Conservation (phyloP, 1,140 invertebrate genomes). For the Varroa destructor region DNA sequence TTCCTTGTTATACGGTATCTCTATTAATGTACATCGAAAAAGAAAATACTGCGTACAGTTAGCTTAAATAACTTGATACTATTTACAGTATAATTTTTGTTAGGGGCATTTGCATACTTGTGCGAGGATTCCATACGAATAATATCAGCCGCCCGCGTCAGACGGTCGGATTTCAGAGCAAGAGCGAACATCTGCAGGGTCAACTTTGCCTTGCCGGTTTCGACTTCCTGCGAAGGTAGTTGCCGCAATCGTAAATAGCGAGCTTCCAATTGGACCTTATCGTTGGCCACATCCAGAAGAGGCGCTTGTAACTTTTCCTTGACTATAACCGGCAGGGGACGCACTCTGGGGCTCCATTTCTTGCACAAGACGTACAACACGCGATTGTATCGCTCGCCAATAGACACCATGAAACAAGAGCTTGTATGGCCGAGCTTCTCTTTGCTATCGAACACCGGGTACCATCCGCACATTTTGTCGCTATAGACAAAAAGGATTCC, state of each 20-base stretch:
- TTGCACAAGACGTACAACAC: constrained; percentile 12
- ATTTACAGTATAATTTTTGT: too few species aligned
- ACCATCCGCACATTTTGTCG: not conserved
- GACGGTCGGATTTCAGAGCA: not conserved
- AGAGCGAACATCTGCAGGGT: constrained; percentile 22
- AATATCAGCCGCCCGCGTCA: constrained; percentile 12
- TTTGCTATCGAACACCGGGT: constrained; percentile 21
- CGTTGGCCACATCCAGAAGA: constrained; percentile 2
- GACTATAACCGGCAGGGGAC: not conserved
- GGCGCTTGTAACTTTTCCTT: constrained; percentile 8
- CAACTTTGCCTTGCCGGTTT: constrained; percentile 5
- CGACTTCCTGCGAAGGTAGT: not conserved
- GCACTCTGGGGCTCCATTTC: constrained; percentile 11
- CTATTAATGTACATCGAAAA: too few species aligned
- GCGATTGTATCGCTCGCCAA: constrained; percentile 5
- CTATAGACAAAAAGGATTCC: constrained; percentile 6
- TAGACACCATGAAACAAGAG: not conserved
- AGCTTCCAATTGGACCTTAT: constrained; percentile 10
- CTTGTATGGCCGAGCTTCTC: constrained; percentile 2
- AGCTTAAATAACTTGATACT: too few species aligned
- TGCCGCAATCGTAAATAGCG: not conserved
- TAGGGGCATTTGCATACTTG: not conserved
- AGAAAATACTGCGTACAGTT: too few species aligned
- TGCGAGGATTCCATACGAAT: constrained; percentile 1
- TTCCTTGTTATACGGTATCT: too few species aligned